phyloP scores from a whole-genome alignment of 53 echinoderm and acorn worm species.

The Patiria pectinifera region DNA sequence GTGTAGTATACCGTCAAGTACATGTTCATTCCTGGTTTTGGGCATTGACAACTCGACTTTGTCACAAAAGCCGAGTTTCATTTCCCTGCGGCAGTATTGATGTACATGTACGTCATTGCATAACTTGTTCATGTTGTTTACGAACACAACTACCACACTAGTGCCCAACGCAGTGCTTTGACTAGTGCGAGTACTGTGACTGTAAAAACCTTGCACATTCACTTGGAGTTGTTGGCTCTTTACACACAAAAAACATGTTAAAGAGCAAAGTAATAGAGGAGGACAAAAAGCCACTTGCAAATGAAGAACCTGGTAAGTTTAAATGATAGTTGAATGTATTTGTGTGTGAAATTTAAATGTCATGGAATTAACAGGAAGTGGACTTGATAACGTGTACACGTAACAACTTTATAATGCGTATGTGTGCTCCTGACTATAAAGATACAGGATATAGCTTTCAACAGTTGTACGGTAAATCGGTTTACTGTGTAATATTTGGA shows the following conservation, averaged over 20 bases:
- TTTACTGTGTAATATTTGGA: background rate
- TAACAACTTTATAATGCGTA: too few species aligned
- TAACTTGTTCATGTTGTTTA: too few species aligned
- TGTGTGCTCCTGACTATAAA: too few species aligned
- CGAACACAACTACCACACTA: background rate
- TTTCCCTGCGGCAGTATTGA: background rate
- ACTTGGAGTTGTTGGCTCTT: background rate
- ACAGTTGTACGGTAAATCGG: background rate
- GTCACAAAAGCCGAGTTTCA: background rate
- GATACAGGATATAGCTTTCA: too few species aligned
- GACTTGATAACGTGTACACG: too few species aligned
- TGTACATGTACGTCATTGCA: slow-evolving; percentile 3
- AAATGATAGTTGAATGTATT: too few species aligned
- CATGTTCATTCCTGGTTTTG: background rate
- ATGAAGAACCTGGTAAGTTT: slow-evolving; percentile 20
- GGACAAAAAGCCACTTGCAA: slow-evolving; percentile 50
- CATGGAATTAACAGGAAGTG: too few species aligned
- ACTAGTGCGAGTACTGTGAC: background rate
- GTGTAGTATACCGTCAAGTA: background rate
- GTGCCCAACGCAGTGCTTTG: background rate
- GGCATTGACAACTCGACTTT: background rate
- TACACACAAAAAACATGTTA: slow-evolving; percentile 1
- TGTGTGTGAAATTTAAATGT: too few species aligned
- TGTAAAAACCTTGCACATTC: background rate
- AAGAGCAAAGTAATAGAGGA: slow-evolving; percentile 19